Evolutionary conservation across 2,113 vertebrate species (phyloP), one percentile per base, ranked within the genome.

Genomic region (Canis aureus): DNA sequence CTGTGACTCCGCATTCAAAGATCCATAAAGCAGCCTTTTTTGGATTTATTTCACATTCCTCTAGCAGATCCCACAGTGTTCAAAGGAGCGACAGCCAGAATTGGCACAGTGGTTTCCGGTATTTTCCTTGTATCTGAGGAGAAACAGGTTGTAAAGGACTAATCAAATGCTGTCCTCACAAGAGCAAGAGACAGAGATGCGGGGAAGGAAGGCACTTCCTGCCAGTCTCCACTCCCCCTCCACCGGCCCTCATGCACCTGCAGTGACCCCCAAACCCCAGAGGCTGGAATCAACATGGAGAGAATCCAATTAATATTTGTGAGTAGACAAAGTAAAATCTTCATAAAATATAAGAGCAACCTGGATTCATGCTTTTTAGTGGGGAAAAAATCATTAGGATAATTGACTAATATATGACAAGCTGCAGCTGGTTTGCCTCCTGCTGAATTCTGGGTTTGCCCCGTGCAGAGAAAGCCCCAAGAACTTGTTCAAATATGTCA

Each of bases 351-450:
- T 71, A 67, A 96, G 76, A 94, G 85, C 67, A 88, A 96, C 91
- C 92, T 97, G 82, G 53, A 95, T 92, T 90, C 91, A 20, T 32
- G 94, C 81, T 96, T 90, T 97, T 92, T 76, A 53, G 73, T 59
- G 69, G 79, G 43, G 81, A 55, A 57, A 89, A 97, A 89, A 96
- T 97, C 91, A 95, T 97, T 94, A 98, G 92, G 91, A 86, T 97
- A 98, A 98, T 96, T 97, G 97, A 98, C 97, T 98, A 96, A 98
- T 97, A 94, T n/a, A 89, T 82, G 97, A 97, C 97, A 98, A 95
- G 94, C 94, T 95, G 86, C 97, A 98, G 97, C 98, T 98, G 97
- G 66, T 93, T 95, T 97, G 94, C 90, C 81, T 95, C 98, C 96
- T 79, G 85, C 96, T 80, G 92, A 4, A 93, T 74, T 97, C 81